A percentile compares a stretch with the other conserved stretches of the same genome.
Evolutionary conservation across 64 coral and sea anemone genomes (phyloP).

Genomic region (Montipora capricornis): DNA sequence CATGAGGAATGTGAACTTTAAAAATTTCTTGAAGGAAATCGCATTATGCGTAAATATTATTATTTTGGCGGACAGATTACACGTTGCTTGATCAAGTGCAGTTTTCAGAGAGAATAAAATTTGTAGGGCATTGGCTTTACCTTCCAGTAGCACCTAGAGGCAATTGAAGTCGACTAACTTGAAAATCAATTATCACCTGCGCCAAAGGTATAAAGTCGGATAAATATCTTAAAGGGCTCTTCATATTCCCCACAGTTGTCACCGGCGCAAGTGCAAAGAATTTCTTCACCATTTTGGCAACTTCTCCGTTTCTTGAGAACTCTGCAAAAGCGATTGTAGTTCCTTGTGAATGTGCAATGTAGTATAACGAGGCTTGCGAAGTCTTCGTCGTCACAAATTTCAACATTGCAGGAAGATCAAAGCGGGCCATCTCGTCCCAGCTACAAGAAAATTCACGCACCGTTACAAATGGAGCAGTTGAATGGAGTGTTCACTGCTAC

Average conservation of each 20-base stretch:
- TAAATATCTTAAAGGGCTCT: constrained; percentile 79
- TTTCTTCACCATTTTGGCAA: constrained; percentile 80
- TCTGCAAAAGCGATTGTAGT: constrained; percentile 81
- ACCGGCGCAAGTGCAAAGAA: constrained; percentile 87
- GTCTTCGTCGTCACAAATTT: constrained; percentile 71
- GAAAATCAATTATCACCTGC: constrained; percentile 31
- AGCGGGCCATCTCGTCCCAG: constrained; percentile 92
- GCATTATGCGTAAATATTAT: too few relatives aligned
- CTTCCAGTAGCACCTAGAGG: too few relatives aligned
- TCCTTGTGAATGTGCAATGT: constrained; percentile 87
- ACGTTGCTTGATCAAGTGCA: too few relatives aligned
- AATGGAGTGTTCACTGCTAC: too few relatives aligned
- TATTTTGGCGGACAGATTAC: too few relatives aligned
- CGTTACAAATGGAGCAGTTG: too few relatives aligned
- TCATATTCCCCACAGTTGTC: constrained; percentile 67
- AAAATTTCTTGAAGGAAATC: too few relatives aligned
- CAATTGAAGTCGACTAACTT: too few relatives aligned
- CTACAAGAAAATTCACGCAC: background rate
- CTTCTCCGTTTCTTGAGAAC: constrained; percentile 67
- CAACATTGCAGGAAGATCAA: constrained; percentile 92
- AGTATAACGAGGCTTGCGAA: constrained; percentile 71
- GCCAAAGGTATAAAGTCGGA: constrained; percentile 49
- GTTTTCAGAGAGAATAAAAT: too few relatives aligned
- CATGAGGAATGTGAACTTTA: too few relatives aligned
- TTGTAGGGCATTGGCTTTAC: too few relatives aligned